Conservation (phyloP, 2,113 vertebrate species). For the Atlantisia rogersi region DNA sequence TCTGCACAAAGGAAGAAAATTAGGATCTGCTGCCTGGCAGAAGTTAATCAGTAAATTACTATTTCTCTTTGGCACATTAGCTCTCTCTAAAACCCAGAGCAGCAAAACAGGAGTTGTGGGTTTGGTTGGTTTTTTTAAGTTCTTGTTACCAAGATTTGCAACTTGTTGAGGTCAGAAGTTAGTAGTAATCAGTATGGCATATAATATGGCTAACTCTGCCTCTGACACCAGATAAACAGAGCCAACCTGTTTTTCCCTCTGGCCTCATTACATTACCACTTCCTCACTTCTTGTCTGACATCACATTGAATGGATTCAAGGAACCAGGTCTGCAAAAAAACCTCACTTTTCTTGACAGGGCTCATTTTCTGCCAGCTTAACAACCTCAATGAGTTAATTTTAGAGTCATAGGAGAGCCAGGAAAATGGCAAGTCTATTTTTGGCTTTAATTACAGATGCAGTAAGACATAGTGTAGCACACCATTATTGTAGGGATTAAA, state of each 20-base stretch:
- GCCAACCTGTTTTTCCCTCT: background rate
- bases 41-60: background rate
- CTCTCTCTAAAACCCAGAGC: background rate
- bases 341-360: background rate
- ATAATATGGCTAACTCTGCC: accelerated
- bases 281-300: background rate
- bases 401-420: background rate
- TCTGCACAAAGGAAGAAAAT: background rate
- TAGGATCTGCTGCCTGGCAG: background rate
- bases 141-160: background rate
- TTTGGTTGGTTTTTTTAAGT: background rate
- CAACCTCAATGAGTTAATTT: background rate
- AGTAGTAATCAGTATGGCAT: background rate
- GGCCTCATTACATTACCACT: background rate
- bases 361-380: background rate
- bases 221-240: background rate
- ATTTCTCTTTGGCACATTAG: background rate
- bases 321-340: background rate
- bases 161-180: background rate
- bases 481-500: background rate
- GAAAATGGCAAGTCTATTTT: background rate
- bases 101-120: background rate
- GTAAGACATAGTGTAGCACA: background rate
- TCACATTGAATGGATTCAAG: background rate
- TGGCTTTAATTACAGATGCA: background rate